Evolutionary conservation across 1,140 invertebrate species (phyloP), one percentile per base, ranked within the genome.

Genomic region (Temnothorax curvispinosus): DNA sequence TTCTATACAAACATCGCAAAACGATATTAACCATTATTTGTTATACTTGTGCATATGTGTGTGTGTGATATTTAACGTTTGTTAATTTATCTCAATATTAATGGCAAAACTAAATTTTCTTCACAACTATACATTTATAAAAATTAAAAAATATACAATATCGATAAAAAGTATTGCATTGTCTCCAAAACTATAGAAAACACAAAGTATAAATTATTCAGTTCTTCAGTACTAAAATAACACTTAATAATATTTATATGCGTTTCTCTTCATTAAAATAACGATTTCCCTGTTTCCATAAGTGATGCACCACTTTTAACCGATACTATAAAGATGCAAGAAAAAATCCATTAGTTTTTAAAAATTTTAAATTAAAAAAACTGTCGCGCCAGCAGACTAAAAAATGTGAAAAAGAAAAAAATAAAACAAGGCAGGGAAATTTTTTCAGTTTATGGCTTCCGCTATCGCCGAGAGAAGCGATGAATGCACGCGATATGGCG

Each of bases 381-480:
- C 15, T 41, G 47, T 47, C 56, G 11, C 52, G 13, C 38, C 41
- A 35, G 50, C 5, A 74, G 27, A 60, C 9, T 56, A 60, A 27
- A 84, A 87, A 81, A 81, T 62, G n/a, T 76, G 44, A 78, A 15
- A 47, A 18, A 27, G 27, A 32, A 52, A 67, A 58, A 58, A 65
- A 56, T 62, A 87, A 85, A 56, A 32, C 60, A 32, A 13, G 54
- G 58, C 27, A 60, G 75, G 74, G 60, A 32, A 81, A 80, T 60
- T 78, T 58, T 65, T 32, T 47, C 44, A 32, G 62, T 90, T 91
- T 91, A 90, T 86, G 77, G 77, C 89, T 91, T 88, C 89, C 87
- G 87, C 89, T 90, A 90, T 90, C 89, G 74, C 54, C 89, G 50
- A 90, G 89, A 90, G 89, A 90, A 64, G 82, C 65, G 78, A 52